Conservation (phyloP, 2,888 invertebrate species). For the Platypus cylindrus region DNA sequence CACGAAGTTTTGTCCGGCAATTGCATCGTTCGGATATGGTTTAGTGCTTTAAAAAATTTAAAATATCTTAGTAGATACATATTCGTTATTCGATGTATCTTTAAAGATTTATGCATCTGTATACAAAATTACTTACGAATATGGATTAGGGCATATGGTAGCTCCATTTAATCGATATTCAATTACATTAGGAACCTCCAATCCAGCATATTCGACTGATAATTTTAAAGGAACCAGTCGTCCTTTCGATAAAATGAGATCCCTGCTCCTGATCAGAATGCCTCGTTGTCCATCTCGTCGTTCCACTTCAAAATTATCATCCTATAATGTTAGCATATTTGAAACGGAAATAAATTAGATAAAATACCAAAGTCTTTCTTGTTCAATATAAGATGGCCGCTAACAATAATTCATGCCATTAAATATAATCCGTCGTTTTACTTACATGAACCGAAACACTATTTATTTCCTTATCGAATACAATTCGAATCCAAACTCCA, state of each 20-base stretch:
- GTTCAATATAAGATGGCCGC: conserved; percentile 3
- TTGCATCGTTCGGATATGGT: conserved; percentile 15
- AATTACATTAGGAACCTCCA: conserved; percentile 21
- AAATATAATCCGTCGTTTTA: too few species aligned
- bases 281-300: conserved; percentile 15
- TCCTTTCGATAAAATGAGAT: conserved; percentile 19
- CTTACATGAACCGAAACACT: conserved; percentile 20
- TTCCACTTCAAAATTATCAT: conserved; percentile 13
- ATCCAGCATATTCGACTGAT: conserved; percentile 24
- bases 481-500: conserved; percentile 24
- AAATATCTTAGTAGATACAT: not conserved
- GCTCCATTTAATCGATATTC: conserved; percentile 28
- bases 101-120: not conserved
- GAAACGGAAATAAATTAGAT: not conserved
- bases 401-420: conserved; percentile 2
- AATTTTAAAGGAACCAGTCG: conserved; percentile 19
- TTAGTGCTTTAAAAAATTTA: conserved; percentile 1
- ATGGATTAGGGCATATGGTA: conserved; percentile 22
- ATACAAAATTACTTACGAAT: conserved; percentile 17
- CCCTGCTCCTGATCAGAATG: conserved; percentile 23
- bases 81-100: not conserved
- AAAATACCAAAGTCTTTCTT: too few species aligned
- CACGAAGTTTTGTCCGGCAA: too few species aligned
- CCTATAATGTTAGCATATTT: conserved; percentile 17
- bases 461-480: conserved; percentile 20